These are phyloP conservation scores for Macrosteles quadrilineatus DNA, from an alignment of 1,140 invertebrate species.

Conservation along the genomic window DNA sequence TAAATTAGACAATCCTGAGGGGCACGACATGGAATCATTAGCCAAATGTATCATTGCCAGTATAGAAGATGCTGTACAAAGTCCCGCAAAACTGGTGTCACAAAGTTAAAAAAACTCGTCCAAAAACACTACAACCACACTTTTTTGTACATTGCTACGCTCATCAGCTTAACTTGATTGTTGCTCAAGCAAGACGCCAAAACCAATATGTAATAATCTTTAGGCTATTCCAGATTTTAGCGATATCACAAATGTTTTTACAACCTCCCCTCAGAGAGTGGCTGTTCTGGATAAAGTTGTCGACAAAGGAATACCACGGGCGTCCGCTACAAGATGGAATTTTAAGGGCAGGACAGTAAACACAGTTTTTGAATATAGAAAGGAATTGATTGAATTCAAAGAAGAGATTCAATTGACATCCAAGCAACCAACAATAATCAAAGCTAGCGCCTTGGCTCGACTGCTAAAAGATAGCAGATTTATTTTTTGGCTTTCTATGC, in stretches of 20 bases:
- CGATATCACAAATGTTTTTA: slow-evolving; percentile 5
- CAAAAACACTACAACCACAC: slow-evolving; percentile 42
- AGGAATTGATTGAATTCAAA: slow-evolving; percentile 24
- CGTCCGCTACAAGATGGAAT: slow-evolving; percentile 17
- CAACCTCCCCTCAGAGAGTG: slow-evolving; percentile 7
- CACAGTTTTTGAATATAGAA: slow-evolving; percentile 11
- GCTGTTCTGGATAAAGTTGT: not conserved
- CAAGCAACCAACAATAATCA: slow-evolving; percentile 6
- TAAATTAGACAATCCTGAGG: slow-evolving; percentile 17
- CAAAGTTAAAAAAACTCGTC: slow-evolving; percentile 48
- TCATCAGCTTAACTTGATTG: slow-evolving; percentile 47
- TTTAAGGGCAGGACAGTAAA: slow-evolving; percentile 4
- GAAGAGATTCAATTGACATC: slow-evolving; percentile 7
- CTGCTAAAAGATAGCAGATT: slow-evolving; percentile 10
- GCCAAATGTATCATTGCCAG: slow-evolving; percentile 37
- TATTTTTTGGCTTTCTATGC: slow-evolving; percentile 11
- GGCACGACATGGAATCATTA: slow-evolving; percentile 36
- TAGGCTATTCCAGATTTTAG: slow-evolving; percentile 37
- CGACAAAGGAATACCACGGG: not conserved
- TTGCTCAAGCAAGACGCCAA: slow-evolving; percentile 42
- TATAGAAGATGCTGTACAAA: slow-evolving; percentile 42
- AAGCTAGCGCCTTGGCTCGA: not conserved
- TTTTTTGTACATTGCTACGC: slow-evolving; percentile 48
- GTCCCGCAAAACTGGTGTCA: slow-evolving; percentile 45
- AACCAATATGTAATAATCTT: slow-evolving; percentile 44